A percentile compares a stretch with the other conserved stretches of the same genome.
Conservation (phyloP, 2,113 vertebrate genomes). For the Martes martes region DNA sequence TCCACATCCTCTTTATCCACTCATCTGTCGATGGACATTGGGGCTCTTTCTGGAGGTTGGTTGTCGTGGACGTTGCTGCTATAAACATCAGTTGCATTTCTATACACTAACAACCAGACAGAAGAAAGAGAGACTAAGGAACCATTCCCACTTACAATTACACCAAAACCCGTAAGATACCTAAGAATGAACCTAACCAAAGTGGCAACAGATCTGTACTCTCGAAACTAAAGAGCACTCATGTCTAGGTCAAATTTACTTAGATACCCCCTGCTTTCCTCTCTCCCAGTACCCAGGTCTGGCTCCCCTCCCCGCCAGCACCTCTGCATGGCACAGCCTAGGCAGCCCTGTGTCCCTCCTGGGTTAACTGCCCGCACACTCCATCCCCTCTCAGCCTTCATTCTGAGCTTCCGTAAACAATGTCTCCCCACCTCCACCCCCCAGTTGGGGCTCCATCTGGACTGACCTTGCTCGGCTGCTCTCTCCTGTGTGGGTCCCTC, state of each 20-base stretch:
- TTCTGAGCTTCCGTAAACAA: background rate
- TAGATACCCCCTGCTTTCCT: no score
- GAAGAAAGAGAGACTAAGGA: background rate
- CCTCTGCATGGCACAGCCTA: background rate
- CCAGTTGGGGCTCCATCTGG: background rate
- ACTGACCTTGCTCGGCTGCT: background rate
- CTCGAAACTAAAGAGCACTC: background rate
- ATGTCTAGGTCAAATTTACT: background rate
- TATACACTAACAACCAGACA: background rate
- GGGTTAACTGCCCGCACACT: no score
- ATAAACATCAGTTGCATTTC: background rate
- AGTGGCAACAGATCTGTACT: background rate
- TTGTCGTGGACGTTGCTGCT: no score
- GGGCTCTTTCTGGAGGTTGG: no score
- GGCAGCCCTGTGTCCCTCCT: background rate
- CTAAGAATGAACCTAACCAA: background rate
- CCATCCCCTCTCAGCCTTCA: background rate
- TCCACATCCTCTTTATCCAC: background rate
- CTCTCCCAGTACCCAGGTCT: background rate
- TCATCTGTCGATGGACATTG: no score
- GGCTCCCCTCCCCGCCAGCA: no score
- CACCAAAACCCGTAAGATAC: background rate
- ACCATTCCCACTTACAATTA: background rate
- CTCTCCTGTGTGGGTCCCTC: no score
- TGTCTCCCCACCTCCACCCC: no score